Percentiles rank a stretch among this genome's conserved stretches.
These are phyloP conservation scores for Hymenochirus boettgeri DNA, from an alignment of 2,113 vertebrate genomes.

Conservation along the genomic window DNA sequence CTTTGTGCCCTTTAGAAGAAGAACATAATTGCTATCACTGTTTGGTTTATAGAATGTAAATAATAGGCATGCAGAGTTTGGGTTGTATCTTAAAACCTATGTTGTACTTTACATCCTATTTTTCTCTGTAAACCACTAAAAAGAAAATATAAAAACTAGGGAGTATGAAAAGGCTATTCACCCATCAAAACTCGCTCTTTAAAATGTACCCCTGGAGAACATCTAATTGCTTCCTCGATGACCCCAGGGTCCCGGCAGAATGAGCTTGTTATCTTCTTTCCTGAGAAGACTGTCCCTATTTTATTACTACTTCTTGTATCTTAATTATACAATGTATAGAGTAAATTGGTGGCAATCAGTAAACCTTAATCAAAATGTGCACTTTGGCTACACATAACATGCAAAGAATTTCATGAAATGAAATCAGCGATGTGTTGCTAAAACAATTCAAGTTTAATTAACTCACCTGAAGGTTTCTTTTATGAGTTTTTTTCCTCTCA, in stretches of 20 bases:
- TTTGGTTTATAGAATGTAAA: conserved; percentile 32
- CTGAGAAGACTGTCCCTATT: conserved; percentile 61
- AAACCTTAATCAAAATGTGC: conserved; percentile 63
- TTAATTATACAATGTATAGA: conserved; percentile 73
- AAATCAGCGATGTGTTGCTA: conserved; percentile 60
- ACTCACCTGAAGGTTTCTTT: conserved; percentile 62
- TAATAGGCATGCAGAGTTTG: conserved; percentile 42
- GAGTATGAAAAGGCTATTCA: conserved; percentile 47
- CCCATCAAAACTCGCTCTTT: conserved; percentile 48
- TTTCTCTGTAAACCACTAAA: conserved; percentile 50
- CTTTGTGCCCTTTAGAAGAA: conserved; percentile 25
- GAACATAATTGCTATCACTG: conserved; percentile 16
- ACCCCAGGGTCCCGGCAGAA: conserved; percentile 65
- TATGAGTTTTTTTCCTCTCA: conserved; percentile 52
- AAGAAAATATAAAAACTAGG: conserved; percentile 45
- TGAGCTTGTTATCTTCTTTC: conserved; percentile 70
- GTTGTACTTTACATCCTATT: conserved; percentile 44
- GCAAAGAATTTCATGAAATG: conserved; percentile 63
- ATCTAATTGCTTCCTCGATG: conserved; percentile 70
- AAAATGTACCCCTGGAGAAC: conserved; percentile 56
- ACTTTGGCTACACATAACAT: conserved; percentile 61
- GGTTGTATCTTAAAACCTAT: conserved; percentile 11
- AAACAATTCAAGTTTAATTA: conserved; percentile 70
- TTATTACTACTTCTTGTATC: conserved; percentile 65
- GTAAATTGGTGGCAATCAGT: conserved; percentile 69